Conservation (phyloP, 2,888 invertebrate genomes). For the Eucriotettix oculatus region DNA sequence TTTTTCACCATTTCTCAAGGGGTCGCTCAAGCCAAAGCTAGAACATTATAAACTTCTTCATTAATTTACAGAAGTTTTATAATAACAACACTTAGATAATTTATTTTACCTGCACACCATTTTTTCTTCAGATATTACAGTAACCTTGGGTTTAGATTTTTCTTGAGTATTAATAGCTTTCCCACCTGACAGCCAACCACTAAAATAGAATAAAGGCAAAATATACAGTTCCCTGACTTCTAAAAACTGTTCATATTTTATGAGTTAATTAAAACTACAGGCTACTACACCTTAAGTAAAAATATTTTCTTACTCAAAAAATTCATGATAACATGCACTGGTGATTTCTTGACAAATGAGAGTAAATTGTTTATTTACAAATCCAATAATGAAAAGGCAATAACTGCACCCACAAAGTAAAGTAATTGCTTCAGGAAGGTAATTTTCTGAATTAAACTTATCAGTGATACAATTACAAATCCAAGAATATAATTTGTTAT, state of each 20-base stretch:
- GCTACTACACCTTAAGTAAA: no score
- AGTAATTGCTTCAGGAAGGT: no score
- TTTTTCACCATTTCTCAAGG: slow-evolving; percentile 53
- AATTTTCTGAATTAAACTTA: no score
- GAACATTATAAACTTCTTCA: not conserved
- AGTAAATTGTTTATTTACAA: no score
- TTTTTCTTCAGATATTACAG: slow-evolving; percentile 46
- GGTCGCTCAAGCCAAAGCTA: slow-evolving; percentile 64
- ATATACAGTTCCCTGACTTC: not conserved
- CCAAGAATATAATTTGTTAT: no score
- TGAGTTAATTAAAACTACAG: no score
- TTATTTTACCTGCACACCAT: slow-evolving; percentile 41
- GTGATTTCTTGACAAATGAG: no score
- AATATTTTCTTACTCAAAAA: no score
- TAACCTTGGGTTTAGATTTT: slow-evolving; percentile 14
- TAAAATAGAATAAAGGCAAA: slow-evolving; percentile 3
- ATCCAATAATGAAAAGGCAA: no score
- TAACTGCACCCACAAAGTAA: no score
- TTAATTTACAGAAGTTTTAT: not conserved
- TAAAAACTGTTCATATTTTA: not conserved
- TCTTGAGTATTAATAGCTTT: slow-evolving; percentile 3
- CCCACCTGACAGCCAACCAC: slow-evolving; percentile 9
- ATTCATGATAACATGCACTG: no score
- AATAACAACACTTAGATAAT: not conserved
- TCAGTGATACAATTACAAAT: no score